Base-by-base conservation (phyloP, 2,888 invertebrate genomes). In the Epirrita christyi region DNA sequence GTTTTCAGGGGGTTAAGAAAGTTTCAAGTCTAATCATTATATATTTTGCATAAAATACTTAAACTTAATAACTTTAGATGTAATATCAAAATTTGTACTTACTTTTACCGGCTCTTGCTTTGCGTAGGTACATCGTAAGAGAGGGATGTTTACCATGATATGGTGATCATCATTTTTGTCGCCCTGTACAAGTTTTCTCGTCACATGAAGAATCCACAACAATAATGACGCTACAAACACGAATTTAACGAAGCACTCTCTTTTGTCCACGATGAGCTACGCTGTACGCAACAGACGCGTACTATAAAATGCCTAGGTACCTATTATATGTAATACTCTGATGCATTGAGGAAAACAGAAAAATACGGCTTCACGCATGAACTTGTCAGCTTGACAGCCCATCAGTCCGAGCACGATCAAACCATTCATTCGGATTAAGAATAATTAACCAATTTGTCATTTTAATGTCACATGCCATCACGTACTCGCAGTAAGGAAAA, bases 401-500 rank as follows among this genome's bases (percentile, higher is more conserved):
- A 80, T 83, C 85, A 84, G 75, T 83, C 79, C 68, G 28, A 9
- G 63, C 73, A 77, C 80, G 78, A 85, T 88, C 86, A 86, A 85
- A 83, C 81, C 83, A 80, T 85, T 87, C 85, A 83, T 70, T 61
- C 82, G 86, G 89, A 88, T 89, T 82, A 87, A 89, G 89, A 91
- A 89, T 90, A 92, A 92, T 92, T 91, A 91, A 85, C 83, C 84
- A 84, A 92, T 92, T 90, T 88, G 85, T 92, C 91, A 91, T 91
- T 91, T 91, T 88, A 89, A 91, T 89, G 91, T 90, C 89, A 89
- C 90, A 91, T 90, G 89, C 90, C 92, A 85, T 87, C 92, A 91
- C 92, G 91, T 88, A 79, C 77, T 68, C 70, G 51, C 52, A 59
- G 64, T 75, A 71, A 73, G 70, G 71, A 75, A 75, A 82, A 81